Evolutionary conservation across 2,797 vertebrate species (phyloP), one percentile per base, ranked within the genome.

Genomic region (Lateolabrax maculatus): DNA sequence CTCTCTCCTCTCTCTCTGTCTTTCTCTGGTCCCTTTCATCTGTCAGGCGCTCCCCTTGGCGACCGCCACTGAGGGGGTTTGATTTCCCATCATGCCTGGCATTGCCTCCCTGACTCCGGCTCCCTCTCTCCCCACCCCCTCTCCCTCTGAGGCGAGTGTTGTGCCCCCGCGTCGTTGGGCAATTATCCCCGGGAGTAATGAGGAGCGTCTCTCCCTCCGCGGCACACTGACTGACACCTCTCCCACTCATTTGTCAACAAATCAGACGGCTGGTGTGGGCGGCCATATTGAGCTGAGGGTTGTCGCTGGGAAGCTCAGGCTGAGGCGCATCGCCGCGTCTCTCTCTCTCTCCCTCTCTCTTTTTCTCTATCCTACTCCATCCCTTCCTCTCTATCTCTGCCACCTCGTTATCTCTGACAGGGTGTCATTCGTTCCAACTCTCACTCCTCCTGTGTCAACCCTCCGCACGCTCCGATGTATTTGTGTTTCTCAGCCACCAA

Each of bases 201-300:
- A 95, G 94, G 88, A 93, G 91, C 92, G 87, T 87, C 90, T 91
- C 92, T 91, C 87, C 87, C 86, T 87, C 81, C 46, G 77, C 83
- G 75, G 66, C 68, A 25, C 39, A 68, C 90, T 93, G 95, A 95
- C 91, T 96, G 95, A 96, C 95, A 96, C 93, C 94, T 95, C 95
- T 93, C 95, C 95, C 92, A 95, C 94, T 95, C 95, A 94, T 94
- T 95, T 96, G 94, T 95, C 95, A 95, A 95, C 94, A 95, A 95
- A 95, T 95, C 94, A 95, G 94, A 95, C 88, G 93, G 89, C 93
- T 93, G 92, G 92, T 92, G 90, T 94, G 95, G 94, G 94, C 91
- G 94, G 94, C 92, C 94, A 93, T 95, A 93, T 94, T 94, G 94
- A 95, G 95, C 93, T 85, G 91, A 93, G 94, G 92, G 94, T 94